These are phyloP conservation scores for Falco rusticolus DNA, from an alignment of 2,797 vertebrate species.

Conservation along the genomic window DNA sequence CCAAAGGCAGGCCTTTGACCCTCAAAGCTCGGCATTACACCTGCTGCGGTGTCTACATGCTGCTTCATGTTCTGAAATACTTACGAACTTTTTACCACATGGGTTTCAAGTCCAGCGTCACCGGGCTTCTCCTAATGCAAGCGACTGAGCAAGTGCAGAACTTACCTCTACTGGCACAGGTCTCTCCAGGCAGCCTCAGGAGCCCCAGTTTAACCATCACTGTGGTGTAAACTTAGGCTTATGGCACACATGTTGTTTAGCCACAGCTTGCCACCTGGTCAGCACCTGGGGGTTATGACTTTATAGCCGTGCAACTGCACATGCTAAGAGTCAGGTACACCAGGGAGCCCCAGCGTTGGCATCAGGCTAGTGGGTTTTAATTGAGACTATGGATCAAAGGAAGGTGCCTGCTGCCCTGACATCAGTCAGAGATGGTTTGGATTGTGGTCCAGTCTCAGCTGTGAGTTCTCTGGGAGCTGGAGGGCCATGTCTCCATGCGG, in stretches of 20 bases:
- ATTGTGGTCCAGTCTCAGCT: not conserved
- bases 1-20: not conserved
- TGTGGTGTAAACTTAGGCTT: not conserved
- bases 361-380: not conserved
- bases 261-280: not conserved
- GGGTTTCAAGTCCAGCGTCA: not conserved
- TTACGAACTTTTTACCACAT: not conserved
- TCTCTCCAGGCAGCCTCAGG: not conserved
- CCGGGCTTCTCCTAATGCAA: not conserved
- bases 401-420: fast-evolving
- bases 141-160: not conserved
- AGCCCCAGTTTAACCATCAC: not conserved
- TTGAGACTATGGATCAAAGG: not conserved
- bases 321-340: not conserved
- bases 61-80: not conserved
- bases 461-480: not conserved
- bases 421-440: not conserved
- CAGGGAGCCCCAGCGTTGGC: not conserved
- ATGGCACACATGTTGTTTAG: fast-evolving
- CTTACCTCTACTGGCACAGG: not conserved
- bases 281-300: not conserved
- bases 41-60: fast-evolving
- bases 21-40: not conserved
- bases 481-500: not conserved
- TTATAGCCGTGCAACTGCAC: not conserved